A percentile compares a stretch with the other conserved stretches of the same genome.
Conservation (phyloP, 2,797 vertebrate genomes). For the Channallabes apus region DNA sequence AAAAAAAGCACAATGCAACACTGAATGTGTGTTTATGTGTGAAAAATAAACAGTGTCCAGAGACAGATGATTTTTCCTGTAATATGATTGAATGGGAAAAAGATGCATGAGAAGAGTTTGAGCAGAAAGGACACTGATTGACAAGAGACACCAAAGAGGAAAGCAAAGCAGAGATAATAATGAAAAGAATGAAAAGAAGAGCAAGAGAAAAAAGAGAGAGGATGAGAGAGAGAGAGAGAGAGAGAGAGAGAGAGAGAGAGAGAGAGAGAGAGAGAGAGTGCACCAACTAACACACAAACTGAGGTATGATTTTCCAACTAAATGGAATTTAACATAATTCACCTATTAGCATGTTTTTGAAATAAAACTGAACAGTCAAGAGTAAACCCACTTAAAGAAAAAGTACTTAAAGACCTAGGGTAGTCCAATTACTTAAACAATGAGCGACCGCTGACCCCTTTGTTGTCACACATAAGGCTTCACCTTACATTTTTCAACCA, state of each 20-base stretch:
- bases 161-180: background rate
- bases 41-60: background rate
- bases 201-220: background rate
- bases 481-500: no score
- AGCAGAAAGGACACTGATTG: background rate
- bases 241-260: background rate
- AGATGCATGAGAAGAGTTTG: conserved; percentile 17
- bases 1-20: background rate
- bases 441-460: no score
- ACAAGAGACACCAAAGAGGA: background rate
- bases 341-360: background rate
- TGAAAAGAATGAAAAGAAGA: conserved; percentile 28
- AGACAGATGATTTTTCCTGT: conserved; percentile 58
- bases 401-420: background rate
- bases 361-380: background rate
- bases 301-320: background rate
- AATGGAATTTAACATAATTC: background rate
- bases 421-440: no score
- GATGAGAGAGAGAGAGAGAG: background rate
- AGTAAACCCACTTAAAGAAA: background rate
- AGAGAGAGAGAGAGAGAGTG: background rate
- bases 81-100: conserved; percentile 48
- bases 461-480: no score
- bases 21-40: background rate
- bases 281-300: background rate